Conservation (phyloP, 2,888 invertebrate genomes). For the Meteorus cinctellus region DNA sequence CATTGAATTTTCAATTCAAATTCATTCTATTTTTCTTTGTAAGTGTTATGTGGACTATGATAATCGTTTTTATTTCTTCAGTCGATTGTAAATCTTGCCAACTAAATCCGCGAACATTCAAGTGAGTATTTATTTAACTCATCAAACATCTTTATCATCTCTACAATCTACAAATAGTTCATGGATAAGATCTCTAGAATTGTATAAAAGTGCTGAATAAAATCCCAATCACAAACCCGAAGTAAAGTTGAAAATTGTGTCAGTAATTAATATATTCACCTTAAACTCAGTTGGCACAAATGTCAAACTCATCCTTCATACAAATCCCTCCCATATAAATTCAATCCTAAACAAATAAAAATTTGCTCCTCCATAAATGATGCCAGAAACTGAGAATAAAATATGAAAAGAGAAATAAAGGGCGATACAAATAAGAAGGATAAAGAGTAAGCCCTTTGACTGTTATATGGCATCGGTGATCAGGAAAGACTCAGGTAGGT, state of each 20-base stretch:
- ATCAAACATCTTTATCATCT: neutral
- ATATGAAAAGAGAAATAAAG: neutral
- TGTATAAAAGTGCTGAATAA: neutral
- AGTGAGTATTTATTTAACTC: neutral
- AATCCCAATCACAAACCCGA: neutral
- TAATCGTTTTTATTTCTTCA: neutral
- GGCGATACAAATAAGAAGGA: neutral
- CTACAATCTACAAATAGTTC: neutral
- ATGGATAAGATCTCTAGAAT: neutral
- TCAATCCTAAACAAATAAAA: too few relatives aligned
- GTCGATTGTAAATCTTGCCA: neutral
- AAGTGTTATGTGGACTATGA: too few relatives aligned
- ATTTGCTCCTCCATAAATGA: too few relatives aligned
- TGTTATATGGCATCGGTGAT: constrained; percentile 17
- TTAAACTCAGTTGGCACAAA: too few relatives aligned
- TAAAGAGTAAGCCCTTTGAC: constrained; percentile 6
- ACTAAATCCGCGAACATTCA: neutral
- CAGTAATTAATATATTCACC: too few relatives aligned
- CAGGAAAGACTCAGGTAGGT: constrained; percentile 33
- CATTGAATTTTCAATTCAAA: too few relatives aligned
- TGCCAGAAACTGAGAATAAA: neutral
- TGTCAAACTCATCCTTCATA: too few relatives aligned
- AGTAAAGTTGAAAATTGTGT: too few relatives aligned
- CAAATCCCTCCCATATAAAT: too few relatives aligned
- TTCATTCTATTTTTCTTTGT: too few relatives aligned